phyloP scores from a whole-genome alignment of 1,140 invertebrate genomes.

The Eurosta solidaginis region DNA sequence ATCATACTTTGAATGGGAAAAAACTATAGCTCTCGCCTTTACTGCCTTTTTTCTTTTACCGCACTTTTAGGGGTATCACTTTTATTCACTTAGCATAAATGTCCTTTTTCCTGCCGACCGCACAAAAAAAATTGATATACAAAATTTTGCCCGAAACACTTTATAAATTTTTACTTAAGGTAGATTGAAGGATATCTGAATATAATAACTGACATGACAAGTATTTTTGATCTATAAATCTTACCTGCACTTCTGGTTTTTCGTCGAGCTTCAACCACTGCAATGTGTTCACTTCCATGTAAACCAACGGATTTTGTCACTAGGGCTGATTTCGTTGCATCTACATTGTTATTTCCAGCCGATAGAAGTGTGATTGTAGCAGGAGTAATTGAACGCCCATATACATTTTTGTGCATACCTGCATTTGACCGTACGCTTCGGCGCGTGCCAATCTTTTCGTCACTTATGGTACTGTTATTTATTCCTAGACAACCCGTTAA shows the following conservation, averaged over 20 bases:
- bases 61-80: too few species aligned
- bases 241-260: slow-evolving; percentile 72
- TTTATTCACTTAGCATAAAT: too few species aligned
- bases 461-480: slow-evolving; percentile 46
- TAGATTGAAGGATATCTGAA: too few species aligned
- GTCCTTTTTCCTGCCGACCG: too few species aligned
- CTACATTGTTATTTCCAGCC: slow-evolving; percentile 41
- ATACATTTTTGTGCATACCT: slow-evolving; percentile 56
- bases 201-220: not conserved
- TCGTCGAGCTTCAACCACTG: slow-evolving; percentile 58
- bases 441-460: slow-evolving; percentile 56
- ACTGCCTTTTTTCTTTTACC: too few species aligned
- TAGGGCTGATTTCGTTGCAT: slow-evolving; percentile 34
- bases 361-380: slow-evolving; percentile 40
- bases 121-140: too few species aligned
- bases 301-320: slow-evolving; percentile 39
- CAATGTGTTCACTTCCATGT: not conserved
- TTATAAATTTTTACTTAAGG: too few species aligned
- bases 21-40: too few species aligned
- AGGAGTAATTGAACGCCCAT: slow-evolving; percentile 46
- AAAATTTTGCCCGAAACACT: too few species aligned
- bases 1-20: too few species aligned
- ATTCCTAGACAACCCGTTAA: slow-evolving; percentile 32
- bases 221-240: not conserved
- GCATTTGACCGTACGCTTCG: slow-evolving; percentile 53